phyloP scores from a whole-genome alignment of 2,113 vertebrate genomes.

The Osmerus mordax region DNA sequence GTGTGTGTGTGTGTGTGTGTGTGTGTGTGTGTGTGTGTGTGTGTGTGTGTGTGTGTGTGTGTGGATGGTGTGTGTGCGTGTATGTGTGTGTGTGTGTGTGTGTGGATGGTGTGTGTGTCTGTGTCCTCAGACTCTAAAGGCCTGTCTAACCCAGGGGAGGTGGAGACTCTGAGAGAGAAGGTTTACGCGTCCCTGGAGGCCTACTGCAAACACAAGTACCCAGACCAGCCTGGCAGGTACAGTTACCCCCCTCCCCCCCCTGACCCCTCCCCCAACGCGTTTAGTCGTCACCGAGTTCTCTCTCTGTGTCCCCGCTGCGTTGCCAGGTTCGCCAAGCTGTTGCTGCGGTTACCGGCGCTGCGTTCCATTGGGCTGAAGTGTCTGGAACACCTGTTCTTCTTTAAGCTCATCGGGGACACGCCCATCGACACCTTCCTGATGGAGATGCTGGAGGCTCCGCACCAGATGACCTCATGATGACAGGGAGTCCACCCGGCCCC shows the following conservation, averaged over 20 bases:
- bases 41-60: too few species aligned
- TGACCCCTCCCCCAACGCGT: neutral
- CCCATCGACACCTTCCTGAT: constrained; percentile 99
- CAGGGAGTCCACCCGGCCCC: constrained; percentile 3
- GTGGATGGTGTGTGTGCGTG: too few species aligned
- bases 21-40: too few species aligned
- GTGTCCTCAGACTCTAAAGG: constrained; percentile 88
- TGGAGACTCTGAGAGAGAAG: constrained; percentile 94
- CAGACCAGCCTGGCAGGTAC: constrained; percentile 95
- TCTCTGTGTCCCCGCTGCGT: too few species aligned
- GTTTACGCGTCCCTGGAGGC: constrained; percentile 96
- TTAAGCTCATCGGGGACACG: constrained; percentile 98
- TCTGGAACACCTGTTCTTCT: constrained; percentile 98
- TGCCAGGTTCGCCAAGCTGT: constrained; percentile 92
- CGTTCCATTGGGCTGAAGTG: constrained; percentile 98
- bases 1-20: too few species aligned
- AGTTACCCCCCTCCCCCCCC: neutral
- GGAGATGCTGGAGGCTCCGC: constrained; percentile 98
- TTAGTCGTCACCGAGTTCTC: too few species aligned
- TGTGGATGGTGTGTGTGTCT: too few species aligned
- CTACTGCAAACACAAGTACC: constrained; percentile 99
- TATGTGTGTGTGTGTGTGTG: too few species aligned
- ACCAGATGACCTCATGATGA: constrained; percentile 91
- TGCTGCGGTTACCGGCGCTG: constrained; percentile 92
- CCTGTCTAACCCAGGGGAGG: constrained; percentile 90